A percentile compares a stretch with the other conserved stretches of the same genome.
Conservation (phyloP, 2,113 vertebrate species). For the Semicossyphus pulcher region DNA sequence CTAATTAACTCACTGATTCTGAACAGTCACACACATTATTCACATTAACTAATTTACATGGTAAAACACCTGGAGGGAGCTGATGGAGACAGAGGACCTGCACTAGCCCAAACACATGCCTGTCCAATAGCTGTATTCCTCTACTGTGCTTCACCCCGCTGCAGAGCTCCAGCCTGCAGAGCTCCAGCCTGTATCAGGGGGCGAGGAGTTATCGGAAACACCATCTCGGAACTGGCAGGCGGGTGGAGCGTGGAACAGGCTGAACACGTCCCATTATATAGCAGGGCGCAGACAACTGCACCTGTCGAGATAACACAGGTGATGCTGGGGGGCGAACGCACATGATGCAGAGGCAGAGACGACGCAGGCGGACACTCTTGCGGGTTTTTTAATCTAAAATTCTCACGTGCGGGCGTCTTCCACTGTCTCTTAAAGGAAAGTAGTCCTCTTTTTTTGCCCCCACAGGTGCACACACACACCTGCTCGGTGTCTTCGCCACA, state of each 20-base stretch:
- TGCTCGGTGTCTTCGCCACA: not conserved
- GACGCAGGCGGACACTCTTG: not conserved
- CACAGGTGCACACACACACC: not conserved
- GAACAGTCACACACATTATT: slow-evolving; percentile 1
- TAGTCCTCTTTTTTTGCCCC: not conserved
- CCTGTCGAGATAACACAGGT: slow-evolving; percentile 66
- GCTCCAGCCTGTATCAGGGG: slow-evolving; percentile 36
- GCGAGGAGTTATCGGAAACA: slow-evolving; percentile 58
- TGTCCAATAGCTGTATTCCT: not conserved
- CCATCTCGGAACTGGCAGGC: slow-evolving; percentile 62
- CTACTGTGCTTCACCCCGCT: not conserved
- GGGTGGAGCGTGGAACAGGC: slow-evolving; percentile 36
- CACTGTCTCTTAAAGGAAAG: not conserved
- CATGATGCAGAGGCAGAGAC: slow-evolving; percentile 7
- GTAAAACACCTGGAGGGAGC: slow-evolving; percentile 48
- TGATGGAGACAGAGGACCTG: slow-evolving; percentile 21
- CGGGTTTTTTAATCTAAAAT: slow-evolving; percentile 12
- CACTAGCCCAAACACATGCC: not conserved
- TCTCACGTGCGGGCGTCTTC: not conserved
- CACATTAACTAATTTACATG: not conserved
- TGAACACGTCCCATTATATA: slow-evolving; percentile 60
- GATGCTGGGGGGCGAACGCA: not conserved
- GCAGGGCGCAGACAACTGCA: slow-evolving; percentile 58
- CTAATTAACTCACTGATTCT: slow-evolving; percentile 18
- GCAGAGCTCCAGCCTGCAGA: slow-evolving; percentile 32